Evolutionary conservation across 1,140 invertebrate species (phyloP), one percentile per base, ranked within the genome.

Genomic region (Harlomillsia oculata): DNA sequence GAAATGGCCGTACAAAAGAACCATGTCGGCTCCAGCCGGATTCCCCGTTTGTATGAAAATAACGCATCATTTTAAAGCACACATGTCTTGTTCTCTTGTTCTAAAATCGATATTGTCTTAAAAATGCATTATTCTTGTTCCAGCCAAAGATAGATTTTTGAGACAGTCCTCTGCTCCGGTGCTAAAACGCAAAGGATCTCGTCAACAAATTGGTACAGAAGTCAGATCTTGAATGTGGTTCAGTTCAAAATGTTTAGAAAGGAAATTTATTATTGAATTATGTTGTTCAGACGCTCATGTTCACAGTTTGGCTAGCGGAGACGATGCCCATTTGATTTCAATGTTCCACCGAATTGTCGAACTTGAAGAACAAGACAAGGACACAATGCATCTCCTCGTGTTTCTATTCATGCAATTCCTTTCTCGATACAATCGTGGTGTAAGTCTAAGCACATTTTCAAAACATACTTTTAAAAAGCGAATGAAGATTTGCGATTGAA

Each of bases 351-450:
- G 83, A 70, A 85, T 93, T 4, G 83, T 96, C 48, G 94, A 98
- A 67, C 74, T 92, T 50, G 92, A 97, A 70, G 93, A 97, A 70
- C 80, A 88, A 18, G 95, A 99, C 69, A 82, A 87, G 67, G 92
- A 97, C 74, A 96, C 95, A 0, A 89, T 94, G 58, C 94, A 97
- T 72, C 75, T 97, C 18, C 74, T 97, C n/a, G 84, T 97, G 2
- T 92, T 95, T 68, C 78, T 99, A 6, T 78, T 99, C 2, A 95
- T 98, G 85, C 94, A 96, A 74, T 92, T 91, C 71, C 74, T 92
- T 64, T 90, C 87, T 0, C 77, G 85, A 62, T 76, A 78, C 37
- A 81, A 82, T 68, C 79, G 63, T 20, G 60, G 83, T 73, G 84
- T 86, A 71, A 70, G 63, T 67, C 43, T 14, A 18, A 23, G 18